phyloP scores from a whole-genome alignment of 2,113 vertebrate species.

The Cromileptes altivelis region DNA sequence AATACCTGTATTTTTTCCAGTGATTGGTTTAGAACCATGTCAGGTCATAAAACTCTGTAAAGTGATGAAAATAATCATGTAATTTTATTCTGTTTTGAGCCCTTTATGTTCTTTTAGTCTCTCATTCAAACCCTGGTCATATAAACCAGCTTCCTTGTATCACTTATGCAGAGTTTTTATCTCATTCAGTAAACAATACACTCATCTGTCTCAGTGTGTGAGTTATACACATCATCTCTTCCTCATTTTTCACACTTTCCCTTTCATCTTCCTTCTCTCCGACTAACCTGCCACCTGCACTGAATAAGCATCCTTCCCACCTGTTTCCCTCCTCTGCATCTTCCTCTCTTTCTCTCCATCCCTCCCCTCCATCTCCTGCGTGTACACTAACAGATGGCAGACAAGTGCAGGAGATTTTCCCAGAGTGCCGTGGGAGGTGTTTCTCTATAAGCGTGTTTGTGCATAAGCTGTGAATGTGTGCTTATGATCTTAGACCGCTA shows the following conservation, averaged over 20 bases:
- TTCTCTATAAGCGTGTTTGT: slow-evolving; percentile 29
- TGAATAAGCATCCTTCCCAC: slow-evolving; percentile 22
- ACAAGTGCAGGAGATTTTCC: slow-evolving; percentile 36
- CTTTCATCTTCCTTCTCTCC: not conserved
- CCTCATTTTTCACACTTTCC: not conserved
- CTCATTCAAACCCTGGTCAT: not conserved
- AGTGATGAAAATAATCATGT: not conserved
- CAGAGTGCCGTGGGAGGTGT: slow-evolving; percentile 55
- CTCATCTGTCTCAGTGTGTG: not conserved
- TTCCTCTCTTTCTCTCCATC: not conserved
- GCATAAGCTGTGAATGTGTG: slow-evolving; percentile 28
- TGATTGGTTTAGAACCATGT: too few relatives aligned
- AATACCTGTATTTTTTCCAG: too few relatives aligned
- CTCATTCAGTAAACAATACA: not conserved
- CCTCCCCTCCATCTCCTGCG: not conserved
- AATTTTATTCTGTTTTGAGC: too few relatives aligned
- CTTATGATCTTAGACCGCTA: slow-evolving; percentile 45
- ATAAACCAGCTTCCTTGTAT: not conserved
- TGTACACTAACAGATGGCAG: slow-evolving; percentile 58
- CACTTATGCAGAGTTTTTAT: not conserved
- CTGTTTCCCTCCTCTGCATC: slow-evolving; percentile 19
- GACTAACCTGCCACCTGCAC: slow-evolving; percentile 39
- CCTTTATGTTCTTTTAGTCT: not conserved
- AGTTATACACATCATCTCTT: not conserved
- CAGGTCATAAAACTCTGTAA: not conserved